Evolutionary conservation across 2,888 invertebrate species (phyloP).

Genomic region (Pseudococcus longispinus): DNA sequence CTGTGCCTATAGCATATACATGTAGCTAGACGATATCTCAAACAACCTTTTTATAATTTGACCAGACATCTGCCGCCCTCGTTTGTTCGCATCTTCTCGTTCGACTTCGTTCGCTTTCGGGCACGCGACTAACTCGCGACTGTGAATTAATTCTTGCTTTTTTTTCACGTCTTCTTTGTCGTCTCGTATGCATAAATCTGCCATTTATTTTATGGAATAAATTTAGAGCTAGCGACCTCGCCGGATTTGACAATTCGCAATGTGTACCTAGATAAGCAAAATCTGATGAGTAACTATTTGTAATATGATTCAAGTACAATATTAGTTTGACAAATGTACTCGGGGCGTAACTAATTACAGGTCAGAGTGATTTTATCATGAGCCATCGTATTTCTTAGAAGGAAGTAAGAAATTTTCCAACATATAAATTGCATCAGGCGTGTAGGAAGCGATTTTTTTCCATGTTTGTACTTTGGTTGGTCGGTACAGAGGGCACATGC

Average conservation of each 20-base stretch:
- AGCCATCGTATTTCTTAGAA: constrained; percentile 5
- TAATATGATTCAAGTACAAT: constrained; percentile 25
- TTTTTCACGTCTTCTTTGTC: background rate
- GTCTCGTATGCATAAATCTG: background rate
- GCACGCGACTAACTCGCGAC: constrained; percentile 51
- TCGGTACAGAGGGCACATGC: background rate
- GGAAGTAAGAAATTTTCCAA: background rate
- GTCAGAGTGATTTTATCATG: constrained; percentile 26
- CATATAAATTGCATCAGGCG: background rate
- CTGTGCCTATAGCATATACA: background rate
- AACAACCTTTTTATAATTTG: constrained; percentile 53
- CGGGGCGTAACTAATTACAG: constrained; percentile 52
- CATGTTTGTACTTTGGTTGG: background rate
- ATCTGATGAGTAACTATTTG: constrained; percentile 1
- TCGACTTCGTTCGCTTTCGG: constrained; percentile 33
- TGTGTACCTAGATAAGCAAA: background rate
- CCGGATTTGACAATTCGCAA: background rate
- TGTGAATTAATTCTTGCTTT: constrained; percentile 12
- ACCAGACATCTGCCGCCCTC: constrained; percentile 54
- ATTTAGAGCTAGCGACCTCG: background rate
- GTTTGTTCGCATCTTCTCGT: constrained; percentile 20
- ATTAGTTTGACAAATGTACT: constrained; percentile 43
- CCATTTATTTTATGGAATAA: background rate
- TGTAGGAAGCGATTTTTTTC: background rate
- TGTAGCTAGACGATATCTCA: constrained; percentile 48